phyloP scores from a whole-genome alignment of 2,797 vertebrate genomes.

The Podarcis siculus region DNA sequence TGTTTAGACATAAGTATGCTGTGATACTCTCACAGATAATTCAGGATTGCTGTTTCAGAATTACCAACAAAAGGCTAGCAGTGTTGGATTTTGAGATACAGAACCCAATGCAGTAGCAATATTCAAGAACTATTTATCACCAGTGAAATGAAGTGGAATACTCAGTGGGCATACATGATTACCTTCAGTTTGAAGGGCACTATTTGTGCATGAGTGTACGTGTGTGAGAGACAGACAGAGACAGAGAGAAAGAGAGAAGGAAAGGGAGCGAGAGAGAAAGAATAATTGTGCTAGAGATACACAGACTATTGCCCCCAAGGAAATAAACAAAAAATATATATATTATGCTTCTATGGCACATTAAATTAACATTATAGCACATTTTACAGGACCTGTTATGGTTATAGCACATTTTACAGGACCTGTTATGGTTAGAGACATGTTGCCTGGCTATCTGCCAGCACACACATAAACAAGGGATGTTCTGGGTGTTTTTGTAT shows the following conservation, averaged over 20 bases:
- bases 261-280: neutral
- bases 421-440: neutral
- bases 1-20: neutral
- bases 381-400: constrained; percentile 36
- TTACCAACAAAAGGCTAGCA: constrained; percentile 5
- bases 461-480: constrained; percentile 22
- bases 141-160: constrained; percentile 41
- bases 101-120: constrained; percentile 11
- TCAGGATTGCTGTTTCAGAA: neutral
- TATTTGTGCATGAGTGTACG: neutral
- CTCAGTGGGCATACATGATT: neutral
- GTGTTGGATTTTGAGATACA: neutral
- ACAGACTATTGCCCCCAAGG: constrained; percentile 38
- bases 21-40: neutral
- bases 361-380: constrained; percentile 23
- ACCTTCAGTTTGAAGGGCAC: constrained; percentile 16
- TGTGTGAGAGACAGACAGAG: neutral
- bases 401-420: constrained; percentile 11
- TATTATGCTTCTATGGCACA: constrained; percentile 46
- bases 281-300: constrained; percentile 8
- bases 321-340: constrained; percentile 51
- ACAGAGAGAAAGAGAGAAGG: neutral
- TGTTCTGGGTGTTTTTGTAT: neutral
- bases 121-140: constrained; percentile 32
- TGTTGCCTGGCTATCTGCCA: constrained; percentile 13